Percentiles rank a stretch among this genome's conserved stretches.
Evolutionary conservation across 2,797 vertebrate species (phyloP).

Genomic region (Brachyalestes nurse): DNA sequence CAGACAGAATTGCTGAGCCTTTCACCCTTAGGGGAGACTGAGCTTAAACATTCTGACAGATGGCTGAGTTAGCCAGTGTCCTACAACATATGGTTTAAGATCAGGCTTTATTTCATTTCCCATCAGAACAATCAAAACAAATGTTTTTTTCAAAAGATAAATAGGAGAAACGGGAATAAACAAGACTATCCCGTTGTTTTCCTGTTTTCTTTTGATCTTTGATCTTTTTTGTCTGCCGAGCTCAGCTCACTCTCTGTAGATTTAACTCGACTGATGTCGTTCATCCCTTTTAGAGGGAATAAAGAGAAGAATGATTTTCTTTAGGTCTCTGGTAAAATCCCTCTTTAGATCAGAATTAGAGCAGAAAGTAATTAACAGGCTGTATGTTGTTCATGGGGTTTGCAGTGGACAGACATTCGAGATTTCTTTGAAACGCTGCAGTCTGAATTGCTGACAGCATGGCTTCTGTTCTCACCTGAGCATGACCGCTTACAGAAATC

Average conservation of each 20-base stretch:
- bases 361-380: constrained; percentile 17
- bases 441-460: constrained; percentile 26
- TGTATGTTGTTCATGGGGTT: background rate
- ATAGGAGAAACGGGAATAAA: background rate
- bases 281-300: constrained; percentile 20
- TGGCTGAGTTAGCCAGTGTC: background rate
- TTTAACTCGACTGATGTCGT: constrained; percentile 16
- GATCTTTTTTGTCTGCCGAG: background rate
- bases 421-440: constrained; percentile 4
- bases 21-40: background rate
- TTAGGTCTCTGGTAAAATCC: background rate
- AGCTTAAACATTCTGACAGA: background rate
- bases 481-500: background rate
- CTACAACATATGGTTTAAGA: background rate
- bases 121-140: constrained; percentile 7
- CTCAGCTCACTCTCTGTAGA: constrained; percentile 20
- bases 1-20: background rate
- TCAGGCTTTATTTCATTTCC: background rate
- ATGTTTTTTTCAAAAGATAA: background rate
- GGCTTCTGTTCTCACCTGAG: background rate
- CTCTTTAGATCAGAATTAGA: constrained; percentile 15
- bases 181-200: background rate
- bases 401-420: background rate
- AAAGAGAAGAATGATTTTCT: constrained; percentile 1
- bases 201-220: constrained; percentile 6